Evolutionary conservation across 2,888 invertebrate genomes (phyloP).

Genomic region (Tiphia femorata): DNA sequence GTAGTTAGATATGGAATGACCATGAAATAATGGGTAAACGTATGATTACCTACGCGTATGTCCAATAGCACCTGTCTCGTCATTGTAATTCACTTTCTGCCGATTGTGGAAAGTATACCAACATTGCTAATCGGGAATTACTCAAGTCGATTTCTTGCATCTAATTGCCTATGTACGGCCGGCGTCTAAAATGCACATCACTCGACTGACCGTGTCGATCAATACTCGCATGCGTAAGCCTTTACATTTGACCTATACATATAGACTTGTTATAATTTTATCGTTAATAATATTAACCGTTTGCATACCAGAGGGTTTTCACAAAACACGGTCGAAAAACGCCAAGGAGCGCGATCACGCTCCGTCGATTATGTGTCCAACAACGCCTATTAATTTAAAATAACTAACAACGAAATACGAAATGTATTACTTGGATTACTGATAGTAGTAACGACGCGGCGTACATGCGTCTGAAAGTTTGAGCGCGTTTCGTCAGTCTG

Average conservation of each 20-base stretch:
- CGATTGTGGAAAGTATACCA: slow-evolving; percentile 13
- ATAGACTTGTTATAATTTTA: neutral
- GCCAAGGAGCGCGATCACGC: no score
- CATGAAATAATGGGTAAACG: slow-evolving; percentile 13
- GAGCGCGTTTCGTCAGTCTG: no score
- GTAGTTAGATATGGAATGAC: slow-evolving; percentile 26
- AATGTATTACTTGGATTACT: no score
- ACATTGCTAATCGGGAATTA: slow-evolving; percentile 25
- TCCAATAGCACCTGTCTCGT: slow-evolving; percentile 20
- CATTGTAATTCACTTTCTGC: slow-evolving; percentile 10
- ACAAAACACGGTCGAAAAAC: no score
- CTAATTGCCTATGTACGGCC: slow-evolving; percentile 7
- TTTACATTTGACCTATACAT: neutral
- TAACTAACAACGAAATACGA: no score
- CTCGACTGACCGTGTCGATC: slow-evolving; percentile 24
- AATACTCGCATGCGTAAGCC: neutral
- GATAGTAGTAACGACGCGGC: no score
- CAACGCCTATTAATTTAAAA: no score
- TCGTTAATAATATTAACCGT: neutral
- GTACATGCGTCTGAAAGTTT: no score
- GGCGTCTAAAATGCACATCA: slow-evolving; percentile 20
- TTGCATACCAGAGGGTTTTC: no score
- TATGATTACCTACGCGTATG: slow-evolving; percentile 4
- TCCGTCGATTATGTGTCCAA: no score
- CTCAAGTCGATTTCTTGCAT: slow-evolving; percentile 2